A percentile compares a stretch with the other conserved stretches of the same genome.
Evolutionary conservation across 2,113 vertebrate species (phyloP).

Genomic region (Eolophus roseicapilla): DNA sequence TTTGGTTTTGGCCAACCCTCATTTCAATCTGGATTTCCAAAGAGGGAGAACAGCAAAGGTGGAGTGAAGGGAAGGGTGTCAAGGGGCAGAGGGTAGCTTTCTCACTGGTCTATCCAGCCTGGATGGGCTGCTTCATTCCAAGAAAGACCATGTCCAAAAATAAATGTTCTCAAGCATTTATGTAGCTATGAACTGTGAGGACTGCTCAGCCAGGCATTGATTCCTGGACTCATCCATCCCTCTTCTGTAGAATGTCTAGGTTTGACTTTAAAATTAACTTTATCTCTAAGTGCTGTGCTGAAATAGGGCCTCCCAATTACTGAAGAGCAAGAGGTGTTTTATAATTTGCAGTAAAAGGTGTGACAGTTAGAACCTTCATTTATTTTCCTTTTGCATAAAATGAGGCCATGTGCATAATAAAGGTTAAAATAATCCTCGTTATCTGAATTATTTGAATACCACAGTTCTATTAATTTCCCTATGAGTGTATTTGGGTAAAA

Average conservation of each 20-base stretch:
- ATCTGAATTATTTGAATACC: not conserved
- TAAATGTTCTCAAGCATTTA: not conserved
- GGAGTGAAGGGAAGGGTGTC: not conserved
- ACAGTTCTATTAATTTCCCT: not conserved
- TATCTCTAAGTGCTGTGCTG: not conserved
- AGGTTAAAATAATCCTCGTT: not conserved
- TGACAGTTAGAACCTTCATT: not conserved
- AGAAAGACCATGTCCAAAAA: not conserved
- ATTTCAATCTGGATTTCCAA: not conserved
- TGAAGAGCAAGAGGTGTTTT: not conserved
- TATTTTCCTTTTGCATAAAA: not conserved
- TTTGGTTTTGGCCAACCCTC: not conserved
- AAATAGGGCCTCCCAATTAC: not conserved
- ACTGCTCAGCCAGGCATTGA: not conserved
- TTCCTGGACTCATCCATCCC: not conserved
- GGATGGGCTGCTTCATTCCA: not conserved
- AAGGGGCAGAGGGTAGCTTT: not conserved
- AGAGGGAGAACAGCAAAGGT: not conserved
- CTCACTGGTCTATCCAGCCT: not conserved
- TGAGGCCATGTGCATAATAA: not conserved
- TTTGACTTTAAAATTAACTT: not conserved
- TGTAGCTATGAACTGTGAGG: not conserved
- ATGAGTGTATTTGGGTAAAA: not conserved
- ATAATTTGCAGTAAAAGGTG: not conserved
- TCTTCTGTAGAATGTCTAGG: not conserved